Evolutionary conservation across 2,113 vertebrate species (phyloP).

Genomic region (Cephalopterus ornatus): DNA sequence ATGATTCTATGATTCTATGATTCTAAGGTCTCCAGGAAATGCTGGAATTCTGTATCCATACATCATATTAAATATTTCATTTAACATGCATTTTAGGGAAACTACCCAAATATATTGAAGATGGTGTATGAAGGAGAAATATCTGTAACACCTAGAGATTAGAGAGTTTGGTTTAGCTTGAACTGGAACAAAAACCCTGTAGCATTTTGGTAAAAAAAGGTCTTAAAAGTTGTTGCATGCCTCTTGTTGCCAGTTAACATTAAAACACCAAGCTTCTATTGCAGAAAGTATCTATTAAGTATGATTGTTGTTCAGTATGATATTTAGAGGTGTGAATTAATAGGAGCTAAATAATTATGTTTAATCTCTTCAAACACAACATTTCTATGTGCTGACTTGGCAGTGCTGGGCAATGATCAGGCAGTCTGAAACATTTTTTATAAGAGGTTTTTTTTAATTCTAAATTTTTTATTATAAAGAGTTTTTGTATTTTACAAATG

Average conservation of each 20-base stretch:
- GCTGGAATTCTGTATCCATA: not conserved
- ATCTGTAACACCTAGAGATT: not conserved
- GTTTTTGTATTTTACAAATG: not conserved
- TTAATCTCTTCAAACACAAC: not conserved
- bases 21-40: not conserved
- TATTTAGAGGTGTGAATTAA: not conserved
- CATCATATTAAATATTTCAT: not conserved
- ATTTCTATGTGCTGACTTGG: not conserved
- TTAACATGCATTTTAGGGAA: not conserved
- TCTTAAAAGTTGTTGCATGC: not conserved
- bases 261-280: not conserved
- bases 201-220: not conserved
- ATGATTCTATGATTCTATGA: no score
- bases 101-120: not conserved
- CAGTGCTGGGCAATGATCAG: not conserved
- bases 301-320: not conserved
- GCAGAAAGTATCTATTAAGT: not conserved
- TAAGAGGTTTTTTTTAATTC: not conserved
- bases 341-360: not conserved
- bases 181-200: not conserved
- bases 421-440: not conserved
- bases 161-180: not conserved
- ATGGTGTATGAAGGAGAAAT: not conserved
- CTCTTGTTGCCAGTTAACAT: not conserved
- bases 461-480: not conserved